A percentile compares a stretch with the other conserved stretches of the same genome.
phyloP scores from a whole-genome alignment of 2,888 invertebrate species.

The Pammene aurita region DNA sequence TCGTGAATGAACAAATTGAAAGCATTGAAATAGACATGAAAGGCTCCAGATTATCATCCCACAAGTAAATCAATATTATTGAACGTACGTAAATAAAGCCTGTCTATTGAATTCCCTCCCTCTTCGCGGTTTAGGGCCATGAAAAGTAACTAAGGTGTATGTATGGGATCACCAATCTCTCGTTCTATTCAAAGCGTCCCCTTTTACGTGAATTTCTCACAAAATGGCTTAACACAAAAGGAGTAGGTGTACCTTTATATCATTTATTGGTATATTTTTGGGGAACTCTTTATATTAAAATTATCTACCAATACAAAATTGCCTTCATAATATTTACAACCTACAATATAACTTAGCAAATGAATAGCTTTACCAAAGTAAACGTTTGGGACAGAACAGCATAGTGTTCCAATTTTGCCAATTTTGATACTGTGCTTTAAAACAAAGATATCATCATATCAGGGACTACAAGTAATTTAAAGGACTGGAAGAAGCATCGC shows the following conservation, averaged over 20 bases:
- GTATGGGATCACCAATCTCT: constrained; percentile 60
- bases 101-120: constrained; percentile 51
- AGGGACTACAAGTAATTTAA: too few relatives aligned
- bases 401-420: too few relatives aligned
- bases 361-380: too few relatives aligned
- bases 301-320: neutral
- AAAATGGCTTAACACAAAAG: constrained; percentile 61
- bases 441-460: too few relatives aligned
- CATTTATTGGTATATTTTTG: constrained; percentile 7
- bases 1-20: neutral
- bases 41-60: constrained; percentile 33
- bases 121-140: constrained; percentile 49
- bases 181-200: constrained; percentile 57
- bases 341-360: too few relatives aligned
- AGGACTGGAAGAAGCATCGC: neutral
- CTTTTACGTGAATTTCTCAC: constrained; percentile 61
- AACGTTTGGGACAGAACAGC: too few relatives aligned
- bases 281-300: neutral
- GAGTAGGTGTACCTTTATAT: constrained; percentile 32
- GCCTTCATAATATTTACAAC: neutral
- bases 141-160: constrained; percentile 65
- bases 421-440: too few relatives aligned
- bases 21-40: constrained; percentile 27
- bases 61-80: constrained; percentile 36
- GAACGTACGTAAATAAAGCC: constrained; percentile 36